These are phyloP conservation scores for Zhuqinia jingwanae DNA, from an alignment of 2,888 invertebrate species.

Conservation along the genomic window DNA sequence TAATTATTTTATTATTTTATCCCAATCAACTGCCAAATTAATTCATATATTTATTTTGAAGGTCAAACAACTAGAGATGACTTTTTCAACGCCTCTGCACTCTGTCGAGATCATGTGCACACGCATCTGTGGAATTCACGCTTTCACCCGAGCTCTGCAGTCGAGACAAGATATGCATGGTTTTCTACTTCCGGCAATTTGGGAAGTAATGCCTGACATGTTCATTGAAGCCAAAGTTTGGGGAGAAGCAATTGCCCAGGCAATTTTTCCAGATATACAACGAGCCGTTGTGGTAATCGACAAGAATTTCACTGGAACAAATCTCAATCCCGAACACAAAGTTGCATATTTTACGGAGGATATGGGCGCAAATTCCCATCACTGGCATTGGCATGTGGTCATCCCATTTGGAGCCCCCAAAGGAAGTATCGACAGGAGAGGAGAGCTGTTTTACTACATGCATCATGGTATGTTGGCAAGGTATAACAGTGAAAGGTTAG, in stretches of 20 bases:
- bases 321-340: slow-evolving; percentile 90
- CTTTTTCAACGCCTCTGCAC: slow-evolving; percentile 62
- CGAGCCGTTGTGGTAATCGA: slow-evolving; percentile 72
- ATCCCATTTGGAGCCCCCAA: slow-evolving; percentile 84
- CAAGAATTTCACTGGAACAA: slow-evolving; percentile 84
- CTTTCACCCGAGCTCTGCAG: neutral
- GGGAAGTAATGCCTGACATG: slow-evolving; percentile 90
- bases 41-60: slow-evolving; percentile 33
- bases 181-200: slow-evolving; percentile 78
- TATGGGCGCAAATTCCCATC: slow-evolving; percentile 68
- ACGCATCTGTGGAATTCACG: slow-evolving; percentile 55
- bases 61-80: slow-evolving; percentile 55
- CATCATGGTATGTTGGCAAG: slow-evolving; percentile 80
- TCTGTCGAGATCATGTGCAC: slow-evolving; percentile 57
- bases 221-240: slow-evolving; percentile 82
- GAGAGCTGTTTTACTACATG: slow-evolving; percentile 82
- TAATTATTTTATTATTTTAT: neutral
- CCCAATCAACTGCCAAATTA: too few relatives aligned
- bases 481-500: slow-evolving; percentile 89
- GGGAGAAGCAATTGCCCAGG: slow-evolving; percentile 61
- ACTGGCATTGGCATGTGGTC: slow-evolving; percentile 38
- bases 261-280: slow-evolving; percentile 70
- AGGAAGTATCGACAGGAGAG: slow-evolving; percentile 84
- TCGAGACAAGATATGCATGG: slow-evolving; percentile 22
- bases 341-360: slow-evolving; percentile 91